Evolutionary conservation across 2,888 invertebrate genomes (phyloP).

Genomic region (Oligia latruncula): DNA sequence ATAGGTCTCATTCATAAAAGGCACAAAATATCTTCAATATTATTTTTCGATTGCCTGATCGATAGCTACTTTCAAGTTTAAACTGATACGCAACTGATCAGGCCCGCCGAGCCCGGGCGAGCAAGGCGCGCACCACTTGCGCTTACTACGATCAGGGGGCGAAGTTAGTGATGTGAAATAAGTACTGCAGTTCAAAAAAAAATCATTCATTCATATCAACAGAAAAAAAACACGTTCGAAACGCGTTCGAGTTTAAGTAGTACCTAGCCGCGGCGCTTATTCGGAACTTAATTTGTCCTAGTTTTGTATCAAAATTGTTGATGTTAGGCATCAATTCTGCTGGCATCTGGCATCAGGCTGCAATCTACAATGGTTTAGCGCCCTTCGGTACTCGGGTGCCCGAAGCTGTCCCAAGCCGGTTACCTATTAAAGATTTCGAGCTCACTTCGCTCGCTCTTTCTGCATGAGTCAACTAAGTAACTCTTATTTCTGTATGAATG

Average conservation of each 20-base stretch:
- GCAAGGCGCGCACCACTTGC: background rate
- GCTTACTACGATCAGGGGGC: background rate
- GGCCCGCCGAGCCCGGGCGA: background rate
- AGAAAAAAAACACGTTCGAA: background rate
- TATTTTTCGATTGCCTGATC: background rate
- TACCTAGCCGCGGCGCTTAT: too few species aligned
- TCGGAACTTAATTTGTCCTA: too few species aligned
- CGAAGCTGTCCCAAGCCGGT: background rate
- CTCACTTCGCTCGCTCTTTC: background rate
- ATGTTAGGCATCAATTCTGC: too few species aligned
- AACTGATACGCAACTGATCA: background rate
- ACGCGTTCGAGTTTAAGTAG: too few species aligned
- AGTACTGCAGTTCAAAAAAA: background rate
- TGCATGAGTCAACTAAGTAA: background rate
- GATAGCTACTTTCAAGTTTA: too few species aligned
- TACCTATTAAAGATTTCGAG: background rate
- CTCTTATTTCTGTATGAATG: background rate
- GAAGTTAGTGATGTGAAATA: background rate
- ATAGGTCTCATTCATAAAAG: too few species aligned
- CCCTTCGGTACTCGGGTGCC: background rate
- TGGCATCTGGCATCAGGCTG: too few species aligned
- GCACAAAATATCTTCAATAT: background rate
- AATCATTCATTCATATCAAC: background rate
- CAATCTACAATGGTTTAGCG: background rate
- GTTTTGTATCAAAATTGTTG: too few species aligned